Evolutionary conservation across 2,797 vertebrate species (phyloP), one percentile per base, ranked within the genome.

Genomic region (Gobio occitaniae): DNA sequence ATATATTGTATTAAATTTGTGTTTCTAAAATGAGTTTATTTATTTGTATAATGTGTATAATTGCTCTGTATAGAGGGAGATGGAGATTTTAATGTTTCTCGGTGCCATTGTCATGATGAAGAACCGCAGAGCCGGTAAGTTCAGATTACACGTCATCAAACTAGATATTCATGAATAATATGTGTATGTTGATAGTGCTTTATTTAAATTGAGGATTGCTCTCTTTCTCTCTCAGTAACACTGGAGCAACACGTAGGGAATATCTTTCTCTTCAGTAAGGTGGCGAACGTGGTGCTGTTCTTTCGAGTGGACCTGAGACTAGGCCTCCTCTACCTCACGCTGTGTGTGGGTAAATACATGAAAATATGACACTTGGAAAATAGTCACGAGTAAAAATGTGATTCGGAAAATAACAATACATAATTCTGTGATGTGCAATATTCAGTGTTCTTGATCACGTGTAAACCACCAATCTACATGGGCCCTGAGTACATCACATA

Each of bases 91-190:
- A 9, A 99, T 99, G 98, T 99, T 99, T 87, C 97, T 99, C 80
- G 96, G 97, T 41, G 98, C 98, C 36, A 98, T 99, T n/a, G 97
- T 99, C 78, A 99, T 99, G 98, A 99, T 99, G 97, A 99, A 99
- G 95, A 99, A 99, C 93, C 96, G 98, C 47, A 96, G 97, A 91
- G 97, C 97, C 25, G 96, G 98, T 99, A 89, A 96, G 97, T 95
- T 69, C 16, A 80, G 38, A 68, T 38, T n/a, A 15, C 79, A 74
- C 78, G 76, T 75, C 9, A 17, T 21, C 36, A 69, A 48, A 21
- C 16, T 41, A 36, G 52, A 41, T n/a, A 15, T 76, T 76, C 17
- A 38, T n/a, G 48, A 68, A 54, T 12, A 38, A 17, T 17, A 17
- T 56, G 17, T 70, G 17, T 38, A 7, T 21, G 2, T 80, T 0